Base-by-base conservation (phyloP, 2,888 invertebrate genomes). In the Torymus tubicola region DNA sequence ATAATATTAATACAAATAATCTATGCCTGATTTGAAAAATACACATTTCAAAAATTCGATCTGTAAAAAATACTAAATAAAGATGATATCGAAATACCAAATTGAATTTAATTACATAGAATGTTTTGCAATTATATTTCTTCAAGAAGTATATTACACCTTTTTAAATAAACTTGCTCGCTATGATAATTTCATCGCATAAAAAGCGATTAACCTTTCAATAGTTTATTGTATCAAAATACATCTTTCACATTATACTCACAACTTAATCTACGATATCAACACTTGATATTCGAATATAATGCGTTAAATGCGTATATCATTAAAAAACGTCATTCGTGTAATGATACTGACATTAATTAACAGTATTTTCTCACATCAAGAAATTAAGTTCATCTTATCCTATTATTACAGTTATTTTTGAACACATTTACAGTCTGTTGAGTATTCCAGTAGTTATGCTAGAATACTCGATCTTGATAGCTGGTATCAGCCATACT, bases 391-490 rank as follows among this genome's bases (percentile, higher is more conserved):
- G 50, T 55, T 31, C 16, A 50, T 52, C 73, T 73, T 73, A 73
- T 68, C 58, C 69, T 63, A 57, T 69, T 75, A 70, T 76, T 58
- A 24, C 67, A 80, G 65, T 67, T 52, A 69, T n/a, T 77, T 72
- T 77, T 73, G 60, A 81, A 81, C 67, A 75, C 65, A 73, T 67
- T 72, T 50, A 68, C 16, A 68, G 63, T 72, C 58, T 58, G 31
- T 61, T 58, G 65, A n/a, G 24, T 64, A 14, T 42, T 42, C 52
- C 68, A 72, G 16, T 70, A 63, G 83, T 84, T 84, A 73, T 84
- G 85, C 85, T 93, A 97, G 91, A 96, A 97, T 80, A 97, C 96
- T 70, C 97, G 91, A 88, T 97, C 97, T 87, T 96, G 96, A 88
- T 96, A 96, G 14, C 96, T 96, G 61, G 95, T 95, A 87, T 97